Base-by-base conservation (phyloP, 2,888 invertebrate species). In the Scaptomyza parva region DNA sequence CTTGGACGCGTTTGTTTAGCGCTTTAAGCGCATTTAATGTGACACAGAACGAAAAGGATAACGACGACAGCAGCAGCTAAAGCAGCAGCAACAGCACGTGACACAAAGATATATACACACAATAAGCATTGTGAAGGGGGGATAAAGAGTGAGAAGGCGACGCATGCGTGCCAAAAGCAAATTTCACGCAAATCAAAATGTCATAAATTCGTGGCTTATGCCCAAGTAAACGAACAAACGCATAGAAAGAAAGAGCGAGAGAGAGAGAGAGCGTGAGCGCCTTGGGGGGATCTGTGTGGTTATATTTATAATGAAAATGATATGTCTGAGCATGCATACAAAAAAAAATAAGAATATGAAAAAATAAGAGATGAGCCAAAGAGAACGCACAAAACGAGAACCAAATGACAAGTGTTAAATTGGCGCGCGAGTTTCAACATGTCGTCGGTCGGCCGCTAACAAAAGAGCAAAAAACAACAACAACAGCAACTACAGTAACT, bases 151-250 rank as follows among this genome's bases (percentile, higher is more conserved):
- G 47, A 11, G 48, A 33, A 12, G 75, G 68, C 80, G 79, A 88
- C 84, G 89, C 88, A 86, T 88, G 88, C 86, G 86, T 87, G 88
- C 86, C 87, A 88, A 85, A 88, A 80, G 84, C 88, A 87, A 90
- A 90, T 90, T 90, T 90, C 85, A 90, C 90, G 89, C 89, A 89
- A 90, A 89, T 89, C 89, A 89, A 88, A 90, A 89, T 83, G 89
- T 89, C 89, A 89, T 89, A 89, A 87, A 89, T 89, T 86, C 77
- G 76, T 81, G 86, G 86, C 86, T 86, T 88, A 86, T 86, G 78
- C 77, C 60, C 60, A 59, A 30, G 30, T 47, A 47, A 45, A 69
- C 55, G 8, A 33, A 20, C 11, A n/a, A 28, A 8, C n/a, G 18
- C 17, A 20, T 9, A 20, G 4, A 39, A 3, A 17, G 17, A 30